Percentiles rank a stretch among this genome's conserved stretches.
Evolutionary conservation across 2,113 vertebrate genomes (phyloP).

Genomic region (Mohoua ochrocephala): DNA sequence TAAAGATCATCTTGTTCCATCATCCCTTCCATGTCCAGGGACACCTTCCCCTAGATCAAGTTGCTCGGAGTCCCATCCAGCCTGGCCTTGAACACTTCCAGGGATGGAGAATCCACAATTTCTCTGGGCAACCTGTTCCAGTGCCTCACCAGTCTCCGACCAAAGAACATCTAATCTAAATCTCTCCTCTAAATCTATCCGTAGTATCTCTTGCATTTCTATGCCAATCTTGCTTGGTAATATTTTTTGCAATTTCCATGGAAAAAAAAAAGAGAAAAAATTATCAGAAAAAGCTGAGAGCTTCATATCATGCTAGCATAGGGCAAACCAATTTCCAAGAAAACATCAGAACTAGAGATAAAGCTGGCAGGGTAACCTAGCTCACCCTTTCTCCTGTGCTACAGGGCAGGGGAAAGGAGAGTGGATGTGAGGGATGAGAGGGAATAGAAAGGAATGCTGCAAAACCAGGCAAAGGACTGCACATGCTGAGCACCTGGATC

Average conservation of each 20-base stretch:
- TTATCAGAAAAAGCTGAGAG: background rate
- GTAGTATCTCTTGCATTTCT: background rate
- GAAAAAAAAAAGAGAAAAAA: background rate
- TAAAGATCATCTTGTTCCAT: background rate
- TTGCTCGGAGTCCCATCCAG: background rate
- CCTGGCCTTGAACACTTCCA: background rate
- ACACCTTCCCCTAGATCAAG: background rate
- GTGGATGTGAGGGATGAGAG: background rate
- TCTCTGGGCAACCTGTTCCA: background rate
- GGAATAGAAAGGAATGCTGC: background rate
- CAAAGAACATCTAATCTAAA: background rate
- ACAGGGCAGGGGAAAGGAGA: background rate
- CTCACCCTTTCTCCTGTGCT: background rate
- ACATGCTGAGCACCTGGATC: rapidly evolving
- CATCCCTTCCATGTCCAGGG: background rate
- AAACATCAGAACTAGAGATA: background rate
- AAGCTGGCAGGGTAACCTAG: background rate
- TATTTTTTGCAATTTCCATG: background rate
- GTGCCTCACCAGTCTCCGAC: background rate
- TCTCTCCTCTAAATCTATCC: too few species aligned
- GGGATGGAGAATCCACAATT: background rate
- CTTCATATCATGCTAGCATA: background rate
- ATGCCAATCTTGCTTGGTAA: background rate
- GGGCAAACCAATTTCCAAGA: background rate
- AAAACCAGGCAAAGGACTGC: background rate